Percentiles rank a stretch among this genome's conserved stretches.
Evolutionary conservation across 2,797 vertebrate genomes (phyloP).

Genomic region (Rhinophrynus dorsalis): DNA sequence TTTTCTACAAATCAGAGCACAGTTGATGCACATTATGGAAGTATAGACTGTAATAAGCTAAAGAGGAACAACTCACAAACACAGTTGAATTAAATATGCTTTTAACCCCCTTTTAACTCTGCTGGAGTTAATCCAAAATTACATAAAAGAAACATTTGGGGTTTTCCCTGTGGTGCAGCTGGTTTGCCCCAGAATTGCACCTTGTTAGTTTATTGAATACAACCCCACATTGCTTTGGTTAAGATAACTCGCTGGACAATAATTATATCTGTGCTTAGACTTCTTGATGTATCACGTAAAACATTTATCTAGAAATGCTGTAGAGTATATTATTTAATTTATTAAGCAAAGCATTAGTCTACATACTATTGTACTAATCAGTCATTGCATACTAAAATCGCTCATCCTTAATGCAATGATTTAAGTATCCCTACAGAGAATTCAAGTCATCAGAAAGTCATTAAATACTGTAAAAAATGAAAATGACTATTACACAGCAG

Average conservation of each 20-base stretch:
- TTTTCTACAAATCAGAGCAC: too few relatives aligned
- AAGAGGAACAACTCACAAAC: too few relatives aligned
- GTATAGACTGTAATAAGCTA: too few relatives aligned
- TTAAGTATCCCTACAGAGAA: constrained; percentile 81
- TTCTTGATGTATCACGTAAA: constrained; percentile 61
- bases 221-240: neutral
- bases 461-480: constrained; percentile 86
- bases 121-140: too few relatives aligned
- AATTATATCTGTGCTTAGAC: neutral
- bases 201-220: too few relatives aligned
- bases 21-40: too few relatives aligned
- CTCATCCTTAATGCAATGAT: constrained; percentile 84
- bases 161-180: too few relatives aligned
- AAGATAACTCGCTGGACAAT: neutral
- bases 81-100: too few relatives aligned
- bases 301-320: constrained; percentile 69
- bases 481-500: constrained; percentile 83
- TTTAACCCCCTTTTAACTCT: too few relatives aligned
- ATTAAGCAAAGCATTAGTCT: constrained; percentile 68
- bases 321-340: constrained; percentile 77
- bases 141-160: too few relatives aligned
- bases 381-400: constrained; percentile 78
- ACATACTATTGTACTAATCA: constrained; percentile 78
- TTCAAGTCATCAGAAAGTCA: constrained; percentile 82
- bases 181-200: too few relatives aligned